A percentile compares a stretch with the other conserved stretches of the same genome.
These are phyloP conservation scores for Zonitis immaculata DNA, from an alignment of 2,888 invertebrate species.

Conservation along the genomic window DNA sequence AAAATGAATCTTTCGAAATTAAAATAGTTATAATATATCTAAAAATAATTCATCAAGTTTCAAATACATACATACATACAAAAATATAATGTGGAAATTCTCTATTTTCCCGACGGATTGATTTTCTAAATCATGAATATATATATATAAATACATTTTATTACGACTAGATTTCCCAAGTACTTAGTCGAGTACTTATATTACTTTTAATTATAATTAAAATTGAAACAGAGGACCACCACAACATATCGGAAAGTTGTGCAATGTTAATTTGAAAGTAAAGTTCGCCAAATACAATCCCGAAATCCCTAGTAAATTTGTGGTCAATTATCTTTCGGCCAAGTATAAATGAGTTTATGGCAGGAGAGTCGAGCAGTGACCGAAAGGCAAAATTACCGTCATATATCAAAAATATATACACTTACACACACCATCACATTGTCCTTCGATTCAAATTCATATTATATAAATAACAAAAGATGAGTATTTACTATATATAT, in stretches of 20 bases:
- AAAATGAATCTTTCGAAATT: neutral
- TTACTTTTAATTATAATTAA: too few species aligned
- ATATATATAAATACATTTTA: too few species aligned
- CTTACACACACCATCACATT: too few species aligned
- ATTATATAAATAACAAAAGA: constrained; percentile 9
- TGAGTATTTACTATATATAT: constrained; percentile 10
- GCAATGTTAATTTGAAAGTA: constrained; percentile 38
- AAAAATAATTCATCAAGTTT: neutral
- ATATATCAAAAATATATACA: constrained; percentile 45
- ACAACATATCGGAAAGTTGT: neutral
- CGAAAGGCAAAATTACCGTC: constrained; percentile 44
- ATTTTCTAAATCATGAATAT: too few species aligned
- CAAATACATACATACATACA: too few species aligned
- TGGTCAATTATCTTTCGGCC: constrained; percentile 49
- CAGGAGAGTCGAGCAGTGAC: constrained; percentile 43
- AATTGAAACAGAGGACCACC: too few species aligned
- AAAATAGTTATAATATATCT: neutral
- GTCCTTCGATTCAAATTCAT: constrained; percentile 37
- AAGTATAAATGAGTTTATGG: constrained; percentile 50
- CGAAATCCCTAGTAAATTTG: constrained; percentile 48
- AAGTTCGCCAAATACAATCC: constrained; percentile 41
- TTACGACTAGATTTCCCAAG: too few species aligned
- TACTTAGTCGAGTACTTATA: too few species aligned
- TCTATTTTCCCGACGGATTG: too few species aligned
- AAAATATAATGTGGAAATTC: too few species aligned